These are phyloP conservation scores for Aporrectodea caliginosa DNA, from an alignment of 1,140 invertebrate genomes.

Conservation along the genomic window DNA sequence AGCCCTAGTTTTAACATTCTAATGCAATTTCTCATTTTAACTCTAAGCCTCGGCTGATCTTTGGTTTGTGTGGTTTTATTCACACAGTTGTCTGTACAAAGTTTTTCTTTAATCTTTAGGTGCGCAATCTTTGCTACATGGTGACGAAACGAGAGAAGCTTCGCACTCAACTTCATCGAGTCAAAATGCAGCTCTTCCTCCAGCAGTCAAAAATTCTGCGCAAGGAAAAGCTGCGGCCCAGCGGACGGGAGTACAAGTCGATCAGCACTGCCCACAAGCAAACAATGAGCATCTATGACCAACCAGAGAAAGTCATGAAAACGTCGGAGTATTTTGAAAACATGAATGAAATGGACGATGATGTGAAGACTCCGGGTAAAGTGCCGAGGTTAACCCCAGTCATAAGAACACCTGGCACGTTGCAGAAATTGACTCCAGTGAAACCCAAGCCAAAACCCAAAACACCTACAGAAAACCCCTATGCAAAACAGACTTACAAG, in stretches of 20 bases:
- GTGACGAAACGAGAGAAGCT: constrained; percentile 87
- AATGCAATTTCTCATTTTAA: neutral
- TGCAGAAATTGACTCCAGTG: neutral
- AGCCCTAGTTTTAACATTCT: neutral
- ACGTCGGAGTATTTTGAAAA: neutral
- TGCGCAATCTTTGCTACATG: constrained; percentile 96
- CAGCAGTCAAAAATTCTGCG: constrained; percentile 63
- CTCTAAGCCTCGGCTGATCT: neutral
- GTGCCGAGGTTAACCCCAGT: neutral
- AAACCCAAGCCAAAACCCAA: neutral
- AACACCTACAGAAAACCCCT: constrained; percentile 13
- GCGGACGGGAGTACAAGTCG: neutral
- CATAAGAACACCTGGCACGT: no score
- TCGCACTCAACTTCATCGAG: constrained; percentile 75
- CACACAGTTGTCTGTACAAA: neutral
- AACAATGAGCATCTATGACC: constrained; percentile 5
- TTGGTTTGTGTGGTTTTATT: neutral
- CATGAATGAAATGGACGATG: neutral
- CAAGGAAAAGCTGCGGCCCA: constrained; percentile 7
- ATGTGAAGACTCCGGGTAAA: neutral
- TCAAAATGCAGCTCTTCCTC: constrained; percentile 86
- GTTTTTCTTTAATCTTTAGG: constrained; percentile 52
- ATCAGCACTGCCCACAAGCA: constrained; percentile 10
- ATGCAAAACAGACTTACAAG: constrained; percentile 19
- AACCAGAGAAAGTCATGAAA: neutral